Evolutionary conservation across 2,797 vertebrate species (phyloP), one percentile per base, ranked within the genome.

Genomic region (Kryptopterus vitreolus): DNA sequence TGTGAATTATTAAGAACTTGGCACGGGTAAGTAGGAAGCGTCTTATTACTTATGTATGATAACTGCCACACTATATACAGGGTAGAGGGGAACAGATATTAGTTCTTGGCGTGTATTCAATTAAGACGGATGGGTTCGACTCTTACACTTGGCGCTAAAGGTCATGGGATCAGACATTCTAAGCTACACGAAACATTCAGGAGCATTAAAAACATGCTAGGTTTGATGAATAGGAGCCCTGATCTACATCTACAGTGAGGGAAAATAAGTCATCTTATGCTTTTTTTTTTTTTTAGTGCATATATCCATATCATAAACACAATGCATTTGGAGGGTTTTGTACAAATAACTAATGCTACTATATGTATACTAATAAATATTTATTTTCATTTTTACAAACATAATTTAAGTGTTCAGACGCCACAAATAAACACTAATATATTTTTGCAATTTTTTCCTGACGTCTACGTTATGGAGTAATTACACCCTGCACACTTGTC

Each of bases 161-260:
- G 43, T 43, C 43, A 48, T 43, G 3, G 22, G 31, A 43, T 66
- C 35, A n/a, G 22, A n/a, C 22, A 18, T 26, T 15, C 29, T 53
- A n/a, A 7, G 52, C 68, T 2, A 3, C 3, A 20, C 62, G 11
- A 63, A 63, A 63, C n/a, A 55, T 53, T 53, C 43, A 52, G 26
- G 48, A 10, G 22, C n/a, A 57, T 0, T 24, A 10, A 55, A 31
- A 22, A 5, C 1, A 22, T 55, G 29, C 70, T 73, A n/a, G 5
- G 43, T 53, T 55, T n/a, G 22, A 59, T 59, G 8, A 74, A 59
- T 6, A 46, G 8, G n/a, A 10, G 31, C 46, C 18, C 75, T 79
- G 79, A 63, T 70, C 24, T 76, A 79, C 13, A 52, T 38, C 38
- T 1, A 52, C 70, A 59, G 1, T 43, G 15, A 74, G 8, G 31